A percentile compares a stretch with the other conserved stretches of the same genome.
These are phyloP conservation scores for Pristis pectinata DNA, from an alignment of 2,797 vertebrate genomes.

Conservation along the genomic window DNA sequence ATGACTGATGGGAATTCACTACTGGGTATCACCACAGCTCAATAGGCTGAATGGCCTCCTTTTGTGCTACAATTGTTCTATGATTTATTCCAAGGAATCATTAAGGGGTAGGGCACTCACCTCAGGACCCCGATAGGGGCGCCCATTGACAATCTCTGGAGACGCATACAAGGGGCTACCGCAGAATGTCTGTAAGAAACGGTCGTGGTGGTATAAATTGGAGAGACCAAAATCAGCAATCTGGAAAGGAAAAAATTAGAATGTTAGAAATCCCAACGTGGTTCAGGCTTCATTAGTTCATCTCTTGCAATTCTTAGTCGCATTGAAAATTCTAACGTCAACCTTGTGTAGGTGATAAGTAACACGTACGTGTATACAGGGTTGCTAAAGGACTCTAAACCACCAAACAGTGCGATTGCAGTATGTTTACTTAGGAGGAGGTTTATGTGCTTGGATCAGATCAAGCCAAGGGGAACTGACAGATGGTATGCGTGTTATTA, in stretches of 20 bases:
- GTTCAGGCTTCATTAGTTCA: not conserved
- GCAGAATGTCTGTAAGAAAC: slow-evolving; percentile 84
- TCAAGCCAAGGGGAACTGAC: slow-evolving; percentile 20
- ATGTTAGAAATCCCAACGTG: not conserved
- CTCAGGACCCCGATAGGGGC: slow-evolving; percentile 85
- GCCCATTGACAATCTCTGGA: slow-evolving; percentile 89
- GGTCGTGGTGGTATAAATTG: slow-evolving; percentile 78
- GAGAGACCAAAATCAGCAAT: slow-evolving; percentile 96
- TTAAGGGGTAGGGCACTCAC: slow-evolving; percentile 45
- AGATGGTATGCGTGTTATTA: slow-evolving; percentile 22
- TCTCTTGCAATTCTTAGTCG: not conserved
- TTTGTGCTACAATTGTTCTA: not conserved
- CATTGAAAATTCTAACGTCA: too few species aligned
- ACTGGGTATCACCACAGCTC: too few species aligned
- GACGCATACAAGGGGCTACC: slow-evolving; percentile 93
- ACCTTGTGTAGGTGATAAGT: not conserved
- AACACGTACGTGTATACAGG: not conserved
- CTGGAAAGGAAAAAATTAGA: slow-evolving; percentile 51
- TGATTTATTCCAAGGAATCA: not conserved
- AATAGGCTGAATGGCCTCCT: not conserved
- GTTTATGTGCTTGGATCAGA: not conserved
- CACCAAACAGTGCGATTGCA: not conserved
- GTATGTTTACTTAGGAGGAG: not conserved
- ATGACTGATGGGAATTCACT: not conserved
- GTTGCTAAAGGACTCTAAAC: not conserved